Evolutionary conservation across 64 coral and sea anemone species (phyloP), one percentile per base, ranked within the genome.

Genomic region (Stylophora pistillata): DNA sequence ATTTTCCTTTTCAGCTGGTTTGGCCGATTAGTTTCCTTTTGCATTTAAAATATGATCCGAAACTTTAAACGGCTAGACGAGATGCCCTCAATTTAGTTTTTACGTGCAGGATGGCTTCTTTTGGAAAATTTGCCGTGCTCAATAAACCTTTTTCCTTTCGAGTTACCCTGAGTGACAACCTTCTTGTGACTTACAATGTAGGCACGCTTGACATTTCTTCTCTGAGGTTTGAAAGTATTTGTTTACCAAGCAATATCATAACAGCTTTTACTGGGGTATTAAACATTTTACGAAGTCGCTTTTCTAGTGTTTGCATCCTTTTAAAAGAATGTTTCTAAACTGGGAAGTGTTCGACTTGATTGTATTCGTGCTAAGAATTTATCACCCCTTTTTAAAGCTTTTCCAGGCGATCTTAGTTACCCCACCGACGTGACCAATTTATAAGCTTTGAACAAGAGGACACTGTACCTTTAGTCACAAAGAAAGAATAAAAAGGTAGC

Each of bases 161-260:
- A 21, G 27, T 25, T 74, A 62, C 20, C 33, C 2, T 85, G 88
- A 65, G 60, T 34, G 57, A 81, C 88, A 81, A 32, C 37, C 54
- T 30, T 14, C 27, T 55, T 34, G 31, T 70, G 69, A 53, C 55
- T 72, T 30, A 70, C 21, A 55, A 55, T 72, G 25, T 20, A 61
- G 33, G 70, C 54, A 63, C 71, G 72, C 74, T 87, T 88, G 86
- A 88, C 86, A 88, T 81, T 88, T 88, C 41, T 80, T 56, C 20
- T 79, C 18, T 30, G 30, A 28, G 37, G 37, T 73, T 93, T 29
- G 77, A 87, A 63, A 41, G 72, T 86, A 55, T 90, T 90, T 94
- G 92, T 94, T 94, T 94, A 90, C 88, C n/a, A 52, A 90, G 88
- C 81, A 86, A 94, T 94, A 89, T 90, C 78, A 74, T 58, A 58